phyloP scores from a whole-genome alignment of 1,140 invertebrate genomes.

The Philotrypesis tridentata region DNA sequence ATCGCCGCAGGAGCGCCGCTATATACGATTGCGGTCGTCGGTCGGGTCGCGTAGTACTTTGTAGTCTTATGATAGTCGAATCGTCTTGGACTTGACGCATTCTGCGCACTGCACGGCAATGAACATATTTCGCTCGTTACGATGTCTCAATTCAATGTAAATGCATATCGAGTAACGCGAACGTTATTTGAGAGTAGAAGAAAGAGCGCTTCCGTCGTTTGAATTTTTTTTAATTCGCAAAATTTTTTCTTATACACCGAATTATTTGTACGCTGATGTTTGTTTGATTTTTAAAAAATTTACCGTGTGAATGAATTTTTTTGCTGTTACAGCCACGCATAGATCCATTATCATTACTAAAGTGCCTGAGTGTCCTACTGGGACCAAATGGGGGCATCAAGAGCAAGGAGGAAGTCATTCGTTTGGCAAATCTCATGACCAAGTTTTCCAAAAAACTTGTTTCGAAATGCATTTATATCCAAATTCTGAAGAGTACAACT shows the following conservation, averaged over 20 bases:
- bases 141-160: not conserved
- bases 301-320: too few relatives aligned
- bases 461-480: constrained; percentile 95
- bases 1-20: not conserved
- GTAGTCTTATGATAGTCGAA: not conserved
- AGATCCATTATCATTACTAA: constrained; percentile 89
- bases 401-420: constrained; percentile 87
- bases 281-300: too few relatives aligned
- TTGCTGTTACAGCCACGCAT: constrained; percentile 87
- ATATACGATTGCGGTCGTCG: not conserved
- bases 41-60: not conserved
- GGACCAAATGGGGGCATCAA: constrained; percentile 89
- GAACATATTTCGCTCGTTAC: too few relatives aligned
- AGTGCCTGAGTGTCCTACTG: constrained; percentile 88
- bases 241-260: too few relatives aligned
- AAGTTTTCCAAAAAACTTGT: constrained; percentile 97
- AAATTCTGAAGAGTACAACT: constrained; percentile 93
- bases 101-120: too few relatives aligned
- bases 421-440: constrained; percentile 93
- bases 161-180: too few relatives aligned
- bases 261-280: too few relatives aligned
- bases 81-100: not conserved
- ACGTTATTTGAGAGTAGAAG: too few relatives aligned
- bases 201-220: too few relatives aligned
- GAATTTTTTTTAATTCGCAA: too few relatives aligned